Evolutionary conservation across 1,140 invertebrate species (phyloP).

Genomic region (Drosophila yakuba): DNA sequence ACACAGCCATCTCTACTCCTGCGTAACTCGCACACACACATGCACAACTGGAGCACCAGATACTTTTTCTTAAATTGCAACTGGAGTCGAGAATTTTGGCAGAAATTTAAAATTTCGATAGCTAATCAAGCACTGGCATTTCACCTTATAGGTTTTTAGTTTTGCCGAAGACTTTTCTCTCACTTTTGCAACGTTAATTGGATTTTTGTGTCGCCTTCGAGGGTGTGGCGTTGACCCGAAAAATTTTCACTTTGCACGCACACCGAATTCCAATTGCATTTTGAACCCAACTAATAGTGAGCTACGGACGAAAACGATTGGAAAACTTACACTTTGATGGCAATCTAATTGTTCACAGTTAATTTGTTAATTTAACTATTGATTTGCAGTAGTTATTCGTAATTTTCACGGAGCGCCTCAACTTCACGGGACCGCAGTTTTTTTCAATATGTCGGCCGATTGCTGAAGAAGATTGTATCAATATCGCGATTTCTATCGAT

Average conservation of each 20-base stretch:
- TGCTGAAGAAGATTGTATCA: not conserved
- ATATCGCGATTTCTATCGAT: not conserved
- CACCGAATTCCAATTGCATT: slow-evolving; percentile 46
- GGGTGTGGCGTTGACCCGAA: slow-evolving; percentile 84
- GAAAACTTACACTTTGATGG: slow-evolving; percentile 69
- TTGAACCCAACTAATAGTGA: slow-evolving; percentile 21
- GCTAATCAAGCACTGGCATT: slow-evolving; percentile 1
- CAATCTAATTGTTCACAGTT: slow-evolving; percentile 41
- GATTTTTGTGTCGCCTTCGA: slow-evolving; percentile 54
- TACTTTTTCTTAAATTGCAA: slow-evolving; percentile 61
- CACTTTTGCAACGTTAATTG: slow-evolving; percentile 52
- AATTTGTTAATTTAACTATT: slow-evolving; percentile 58
- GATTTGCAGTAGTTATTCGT: slow-evolving; percentile 57
- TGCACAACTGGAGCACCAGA: slow-evolving; percentile 60
- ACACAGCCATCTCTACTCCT: slow-evolving; percentile 37
- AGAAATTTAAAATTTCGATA: slow-evolving; percentile 9
- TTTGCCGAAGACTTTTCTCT: slow-evolving; percentile 23
- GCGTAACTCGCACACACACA: slow-evolving; percentile 20
- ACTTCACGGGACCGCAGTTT: slow-evolving; percentile 65
- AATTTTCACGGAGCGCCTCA: slow-evolving; percentile 51
- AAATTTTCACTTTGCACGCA: slow-evolving; percentile 66
- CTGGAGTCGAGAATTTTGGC: slow-evolving; percentile 35
- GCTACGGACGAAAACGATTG: slow-evolving; percentile 16
- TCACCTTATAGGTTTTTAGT: not conserved
- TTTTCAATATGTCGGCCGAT: slow-evolving; percentile 42